Evolutionary conservation across 1,140 invertebrate species (phyloP), one percentile per base, ranked within the genome.

Genomic region (Anadara kagoshimensis): DNA sequence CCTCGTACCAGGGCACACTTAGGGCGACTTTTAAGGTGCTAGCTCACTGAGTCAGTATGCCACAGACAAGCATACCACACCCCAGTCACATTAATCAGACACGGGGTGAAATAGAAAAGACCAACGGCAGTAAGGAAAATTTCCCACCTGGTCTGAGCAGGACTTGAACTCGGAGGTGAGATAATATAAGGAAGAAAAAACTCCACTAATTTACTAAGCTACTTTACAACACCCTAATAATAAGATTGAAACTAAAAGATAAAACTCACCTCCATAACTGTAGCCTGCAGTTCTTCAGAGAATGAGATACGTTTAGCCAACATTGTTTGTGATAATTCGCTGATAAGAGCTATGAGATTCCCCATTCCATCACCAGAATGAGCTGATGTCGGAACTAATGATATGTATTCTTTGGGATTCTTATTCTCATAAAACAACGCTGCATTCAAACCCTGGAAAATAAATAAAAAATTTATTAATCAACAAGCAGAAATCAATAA

Each of bases 351-450:
- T 77, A 99, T 92, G 24, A 99, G 89, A 87, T 99, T 99, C 20
- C 98, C 98, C 96, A 99, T 99, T 69, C 98, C 98, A 88, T 99
- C 98, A 81, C 94, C 95, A 22, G 96, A 95, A 71, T 98, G 94
- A 12, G 98, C 98, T 75, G 97, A 99, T 0, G 98, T 99, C 2
- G 98, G 98, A 36, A 99, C 96, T 78, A 99, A 90, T 0, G 97
- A 98, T 22, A 99, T 94, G 82, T 98, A 99, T 54, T 93, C 94
- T 73, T 95, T 93, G 0, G 94, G 93, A 90, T 99, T 97, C 0
- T 95, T 95, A 91, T 99, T 99, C 82, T 98, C 95, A 86, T 97
- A 98, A 90, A 96, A 99, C 14, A 99, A 86, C 0, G 95, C 94
- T 7, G 97, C 96, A 87, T 99, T 99, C 47, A 99, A 87, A 80